Evolutionary conservation across 2,797 vertebrate genomes (phyloP).

Genomic region (Poecilia wingei): DNA sequence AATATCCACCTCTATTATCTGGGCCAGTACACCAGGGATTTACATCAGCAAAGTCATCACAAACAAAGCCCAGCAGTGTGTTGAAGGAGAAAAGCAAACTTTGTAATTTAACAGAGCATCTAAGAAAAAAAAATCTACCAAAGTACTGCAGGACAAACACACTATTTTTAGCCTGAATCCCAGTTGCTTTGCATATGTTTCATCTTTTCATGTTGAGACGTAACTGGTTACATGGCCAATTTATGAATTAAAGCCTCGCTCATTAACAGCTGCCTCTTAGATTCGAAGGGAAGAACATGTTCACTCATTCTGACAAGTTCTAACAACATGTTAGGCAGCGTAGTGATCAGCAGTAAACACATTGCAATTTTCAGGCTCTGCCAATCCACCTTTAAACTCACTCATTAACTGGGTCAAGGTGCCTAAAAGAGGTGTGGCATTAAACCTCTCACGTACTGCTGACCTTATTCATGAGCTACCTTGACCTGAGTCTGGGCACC

Average conservation of each 20-base stretch:
- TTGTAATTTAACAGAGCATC: conserved; percentile 22
- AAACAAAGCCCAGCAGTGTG: conserved; percentile 21
- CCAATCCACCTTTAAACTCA: conserved; percentile 4
- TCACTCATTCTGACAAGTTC: background rate
- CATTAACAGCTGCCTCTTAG: conserved; percentile 1
- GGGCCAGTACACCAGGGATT: conserved; percentile 11
- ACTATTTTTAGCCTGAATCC: conserved; percentile 13
- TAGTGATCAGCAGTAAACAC: background rate
- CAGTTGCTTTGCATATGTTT: background rate
- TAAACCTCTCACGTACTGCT: background rate
- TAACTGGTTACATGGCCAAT: background rate
- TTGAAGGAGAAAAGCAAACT: conserved; percentile 13
- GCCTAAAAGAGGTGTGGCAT: background rate
- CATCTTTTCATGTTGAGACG: conserved; percentile 11
- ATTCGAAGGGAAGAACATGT: conserved; percentile 5
- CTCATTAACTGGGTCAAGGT: conserved; percentile 21
- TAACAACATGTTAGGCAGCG: background rate
- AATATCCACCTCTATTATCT: conserved; percentile 13
- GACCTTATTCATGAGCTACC: conserved; percentile 31
- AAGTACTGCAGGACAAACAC: conserved; percentile 11
- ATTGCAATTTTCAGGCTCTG: background rate
- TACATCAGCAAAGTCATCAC: conserved; percentile 12
- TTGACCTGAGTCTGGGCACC: conserved; percentile 42
- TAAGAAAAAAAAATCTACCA: background rate
- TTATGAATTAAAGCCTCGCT: conserved; percentile 6